Conservation (phyloP, 1,140 invertebrate genomes). For the Hyles euphorbiae region DNA sequence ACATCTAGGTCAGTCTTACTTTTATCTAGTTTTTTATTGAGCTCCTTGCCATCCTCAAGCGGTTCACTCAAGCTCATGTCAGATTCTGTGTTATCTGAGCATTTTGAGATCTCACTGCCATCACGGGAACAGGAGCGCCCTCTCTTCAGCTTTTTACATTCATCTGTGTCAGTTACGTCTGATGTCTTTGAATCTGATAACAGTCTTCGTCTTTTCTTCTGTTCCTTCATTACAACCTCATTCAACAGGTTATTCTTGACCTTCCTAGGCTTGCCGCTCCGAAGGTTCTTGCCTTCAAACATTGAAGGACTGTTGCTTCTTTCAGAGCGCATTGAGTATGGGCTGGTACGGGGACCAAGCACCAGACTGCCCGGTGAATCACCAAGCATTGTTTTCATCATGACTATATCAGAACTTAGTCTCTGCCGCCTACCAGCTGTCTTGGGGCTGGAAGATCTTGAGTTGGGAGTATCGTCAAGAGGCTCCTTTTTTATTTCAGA, state of each 20-base stretch:
- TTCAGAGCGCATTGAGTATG: slow-evolving; percentile 76
- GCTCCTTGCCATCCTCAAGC: slow-evolving; percentile 61
- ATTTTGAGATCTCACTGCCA: slow-evolving; percentile 75
- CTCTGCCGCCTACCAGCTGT: slow-evolving; percentile 57
- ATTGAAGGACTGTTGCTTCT: slow-evolving; percentile 69
- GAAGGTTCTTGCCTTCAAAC: slow-evolving; percentile 73
- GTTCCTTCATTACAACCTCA: slow-evolving; percentile 70
- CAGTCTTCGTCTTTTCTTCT: slow-evolving; percentile 67
- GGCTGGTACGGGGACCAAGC: slow-evolving; percentile 65
- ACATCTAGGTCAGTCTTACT: slow-evolving; percentile 70
- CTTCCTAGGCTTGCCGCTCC: slow-evolving; percentile 80
- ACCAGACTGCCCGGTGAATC: slow-evolving; percentile 57
- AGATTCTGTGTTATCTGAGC: slow-evolving; percentile 77
- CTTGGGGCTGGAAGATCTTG: slow-evolving; percentile 69
- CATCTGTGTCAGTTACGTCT: slow-evolving; percentile 54
- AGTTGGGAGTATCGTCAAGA: slow-evolving; percentile 55
- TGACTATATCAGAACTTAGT: slow-evolving; percentile 65
- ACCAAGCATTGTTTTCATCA: slow-evolving; percentile 64
- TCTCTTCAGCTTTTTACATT: slow-evolving; percentile 74
- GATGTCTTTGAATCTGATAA: slow-evolving; percentile 62
- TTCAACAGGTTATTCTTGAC: slow-evolving; percentile 73
- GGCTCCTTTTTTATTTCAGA: slow-evolving; percentile 71
- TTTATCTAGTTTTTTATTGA: slow-evolving; percentile 72
- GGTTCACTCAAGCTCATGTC: slow-evolving; percentile 79
- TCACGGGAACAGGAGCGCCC: slow-evolving; percentile 77